Percentiles rank a stretch among this genome's conserved stretches.
phyloP scores from a whole-genome alignment of 1,140 invertebrate species.

The Leucophenga varia region DNA sequence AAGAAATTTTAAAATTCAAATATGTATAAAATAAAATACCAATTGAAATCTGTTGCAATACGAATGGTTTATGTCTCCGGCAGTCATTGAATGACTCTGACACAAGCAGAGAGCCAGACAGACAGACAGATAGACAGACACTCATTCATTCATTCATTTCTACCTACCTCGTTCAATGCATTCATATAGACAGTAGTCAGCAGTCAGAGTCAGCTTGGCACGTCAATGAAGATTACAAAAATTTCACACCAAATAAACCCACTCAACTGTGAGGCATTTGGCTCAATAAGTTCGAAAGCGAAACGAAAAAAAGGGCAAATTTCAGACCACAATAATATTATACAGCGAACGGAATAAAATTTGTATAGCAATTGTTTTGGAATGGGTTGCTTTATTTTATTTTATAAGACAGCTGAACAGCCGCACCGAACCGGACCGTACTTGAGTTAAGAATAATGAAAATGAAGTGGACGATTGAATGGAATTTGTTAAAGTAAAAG shows the following conservation, averaged over 20 bases:
- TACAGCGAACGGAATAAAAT: too few relatives aligned
- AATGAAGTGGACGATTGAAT: constrained; percentile 43
- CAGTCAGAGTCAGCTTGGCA: constrained; percentile 22
- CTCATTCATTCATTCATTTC: constrained; percentile 10
- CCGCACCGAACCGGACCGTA: constrained; percentile 25
- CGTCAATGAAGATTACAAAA: background rate
- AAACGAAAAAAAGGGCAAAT: background rate
- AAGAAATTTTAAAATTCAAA: constrained; percentile 56
- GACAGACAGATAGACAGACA: constrained; percentile 28
- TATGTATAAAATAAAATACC: constrained; percentile 56
- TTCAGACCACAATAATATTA: constrained; percentile 46
- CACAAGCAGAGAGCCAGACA: constrained; percentile 24
- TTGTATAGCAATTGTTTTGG: too few relatives aligned
- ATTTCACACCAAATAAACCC: constrained; percentile 4
- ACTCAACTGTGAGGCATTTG: background rate
- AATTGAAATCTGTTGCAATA: constrained; percentile 51
- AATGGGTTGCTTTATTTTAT: too few relatives aligned
- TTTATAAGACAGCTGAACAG: constrained; percentile 21
- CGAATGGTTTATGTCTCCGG: constrained; percentile 26
- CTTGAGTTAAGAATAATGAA: constrained; percentile 45
- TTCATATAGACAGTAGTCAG: too few relatives aligned
- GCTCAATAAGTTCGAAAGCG: background rate
- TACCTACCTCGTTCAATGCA: too few relatives aligned
- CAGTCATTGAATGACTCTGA: constrained; percentile 14
- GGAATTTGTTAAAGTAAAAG: constrained; percentile 12